phyloP scores from a whole-genome alignment of 2,113 vertebrate genomes.

The Petroica traversi region DNA sequence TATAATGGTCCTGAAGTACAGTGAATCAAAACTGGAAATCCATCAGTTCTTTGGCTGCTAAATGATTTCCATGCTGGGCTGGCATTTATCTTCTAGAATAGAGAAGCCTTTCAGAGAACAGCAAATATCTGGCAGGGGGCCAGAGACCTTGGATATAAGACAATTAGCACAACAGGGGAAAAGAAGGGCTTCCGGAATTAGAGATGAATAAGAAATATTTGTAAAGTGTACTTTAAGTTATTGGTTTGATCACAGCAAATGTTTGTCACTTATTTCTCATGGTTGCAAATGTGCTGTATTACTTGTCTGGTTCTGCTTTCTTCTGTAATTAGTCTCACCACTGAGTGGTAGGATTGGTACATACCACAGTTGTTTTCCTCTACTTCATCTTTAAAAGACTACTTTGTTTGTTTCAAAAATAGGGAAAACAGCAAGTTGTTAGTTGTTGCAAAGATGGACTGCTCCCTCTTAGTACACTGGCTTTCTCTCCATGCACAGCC shows the following conservation, averaged over 20 bases:
- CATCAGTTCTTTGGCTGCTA: slow-evolving; percentile 38
- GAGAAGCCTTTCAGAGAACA: slow-evolving; percentile 51
- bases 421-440: neutral
- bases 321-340: slow-evolving; percentile 29
- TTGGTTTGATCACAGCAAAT: slow-evolving; percentile 38
- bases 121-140: slow-evolving; percentile 39
- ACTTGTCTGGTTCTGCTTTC: slow-evolving; percentile 24
- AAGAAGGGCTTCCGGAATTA: slow-evolving; percentile 40
- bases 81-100: slow-evolving; percentile 51
- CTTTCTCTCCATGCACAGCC: neutral
- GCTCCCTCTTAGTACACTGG: neutral
- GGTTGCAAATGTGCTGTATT: neutral
- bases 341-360: slow-evolving; percentile 12
- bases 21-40: slow-evolving; percentile 29
- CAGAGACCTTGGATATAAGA: slow-evolving; percentile 30
- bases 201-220: slow-evolving; percentile 62
- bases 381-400: slow-evolving; percentile 35
- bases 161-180: slow-evolving; percentile 51
- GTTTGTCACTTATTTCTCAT: slow-evolving; percentile 43
- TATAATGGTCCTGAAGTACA: neutral
- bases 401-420: slow-evolving; percentile 18
- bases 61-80: slow-evolving; percentile 54
- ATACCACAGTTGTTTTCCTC: neutral
- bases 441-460: slow-evolving; percentile 3
- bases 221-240: slow-evolving; percentile 49